Conservation (phyloP, 1,140 invertebrate genomes). For the Aleiodes sp. region DNA sequence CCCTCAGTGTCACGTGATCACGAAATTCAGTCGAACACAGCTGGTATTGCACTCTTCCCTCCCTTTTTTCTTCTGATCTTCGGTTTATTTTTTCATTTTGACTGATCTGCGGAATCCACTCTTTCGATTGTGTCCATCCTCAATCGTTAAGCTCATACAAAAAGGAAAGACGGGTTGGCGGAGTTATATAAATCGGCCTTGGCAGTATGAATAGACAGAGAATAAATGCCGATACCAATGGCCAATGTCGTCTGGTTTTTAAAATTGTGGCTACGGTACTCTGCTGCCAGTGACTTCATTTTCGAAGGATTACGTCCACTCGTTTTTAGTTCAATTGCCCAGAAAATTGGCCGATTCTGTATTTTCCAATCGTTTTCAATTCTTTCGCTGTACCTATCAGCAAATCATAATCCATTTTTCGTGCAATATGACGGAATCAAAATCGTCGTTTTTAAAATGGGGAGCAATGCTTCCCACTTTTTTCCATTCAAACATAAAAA, state of each 20-base stretch:
- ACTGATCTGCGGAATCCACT: background rate
- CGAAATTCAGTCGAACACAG: constrained; percentile 7
- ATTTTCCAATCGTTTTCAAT: background rate
- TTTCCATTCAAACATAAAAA: no score
- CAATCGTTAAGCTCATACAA: background rate
- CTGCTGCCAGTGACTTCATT: background rate
- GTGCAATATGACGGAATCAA: no score
- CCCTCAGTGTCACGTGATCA: constrained; percentile 27
- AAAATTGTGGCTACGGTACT: background rate
- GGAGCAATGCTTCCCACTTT: no score
- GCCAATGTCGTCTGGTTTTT: background rate
- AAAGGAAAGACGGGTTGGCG: no score
- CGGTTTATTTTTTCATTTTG: background rate
- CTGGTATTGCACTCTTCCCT: background rate
- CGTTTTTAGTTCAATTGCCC: background rate
- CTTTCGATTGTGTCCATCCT: background rate
- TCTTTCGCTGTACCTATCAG: background rate
- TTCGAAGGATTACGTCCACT: background rate
- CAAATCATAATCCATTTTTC: background rate
- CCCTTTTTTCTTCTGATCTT: background rate
- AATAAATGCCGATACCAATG: background rate
- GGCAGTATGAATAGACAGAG: background rate
- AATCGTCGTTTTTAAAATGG: no score
- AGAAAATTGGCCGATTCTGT: background rate
- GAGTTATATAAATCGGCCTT: no score